Percentiles rank a stretch among this genome's conserved stretches.
Evolutionary conservation across 2,113 vertebrate genomes (phyloP).

Genomic region (Anhinga rufa): DNA sequence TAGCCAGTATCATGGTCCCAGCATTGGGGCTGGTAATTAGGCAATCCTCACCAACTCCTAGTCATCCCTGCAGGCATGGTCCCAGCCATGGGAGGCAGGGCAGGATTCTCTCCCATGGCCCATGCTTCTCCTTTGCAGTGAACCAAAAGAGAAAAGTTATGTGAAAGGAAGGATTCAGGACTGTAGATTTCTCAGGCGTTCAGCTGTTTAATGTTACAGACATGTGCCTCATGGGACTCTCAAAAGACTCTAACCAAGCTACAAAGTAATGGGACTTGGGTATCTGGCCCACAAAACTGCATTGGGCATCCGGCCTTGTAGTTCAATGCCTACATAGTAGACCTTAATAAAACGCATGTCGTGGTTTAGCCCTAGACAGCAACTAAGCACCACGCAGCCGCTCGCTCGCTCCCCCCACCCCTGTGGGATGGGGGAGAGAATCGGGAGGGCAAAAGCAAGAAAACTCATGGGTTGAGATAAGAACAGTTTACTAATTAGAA

Average conservation of each 20-base stretch:
- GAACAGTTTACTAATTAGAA: no score
- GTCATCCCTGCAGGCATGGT: not conserved
- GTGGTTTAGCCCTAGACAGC: no score
- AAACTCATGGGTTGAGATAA: no score
- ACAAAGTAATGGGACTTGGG: not conserved
- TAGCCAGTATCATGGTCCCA: not conserved
- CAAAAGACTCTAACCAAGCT: not conserved
- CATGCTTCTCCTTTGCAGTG: not conserved
- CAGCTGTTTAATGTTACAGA: not conserved
- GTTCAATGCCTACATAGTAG: not conserved
- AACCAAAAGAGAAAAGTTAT: not conserved
- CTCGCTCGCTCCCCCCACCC: no score
- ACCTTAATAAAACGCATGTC: not conserved
- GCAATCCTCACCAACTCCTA: not conserved
- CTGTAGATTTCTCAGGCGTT: accelerated
- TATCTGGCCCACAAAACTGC: not conserved
- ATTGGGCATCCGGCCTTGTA: not conserved
- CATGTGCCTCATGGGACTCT: not conserved
- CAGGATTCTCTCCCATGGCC: not conserved
- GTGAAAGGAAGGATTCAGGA: not conserved
- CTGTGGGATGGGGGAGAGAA: no score
- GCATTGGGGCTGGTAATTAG: not conserved
- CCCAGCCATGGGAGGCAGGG: not conserved
- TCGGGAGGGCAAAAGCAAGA: no score
- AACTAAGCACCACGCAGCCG: no score